Evolutionary conservation across 1,140 invertebrate species (phyloP).

Genomic region (Drosophila nikananu): DNA sequence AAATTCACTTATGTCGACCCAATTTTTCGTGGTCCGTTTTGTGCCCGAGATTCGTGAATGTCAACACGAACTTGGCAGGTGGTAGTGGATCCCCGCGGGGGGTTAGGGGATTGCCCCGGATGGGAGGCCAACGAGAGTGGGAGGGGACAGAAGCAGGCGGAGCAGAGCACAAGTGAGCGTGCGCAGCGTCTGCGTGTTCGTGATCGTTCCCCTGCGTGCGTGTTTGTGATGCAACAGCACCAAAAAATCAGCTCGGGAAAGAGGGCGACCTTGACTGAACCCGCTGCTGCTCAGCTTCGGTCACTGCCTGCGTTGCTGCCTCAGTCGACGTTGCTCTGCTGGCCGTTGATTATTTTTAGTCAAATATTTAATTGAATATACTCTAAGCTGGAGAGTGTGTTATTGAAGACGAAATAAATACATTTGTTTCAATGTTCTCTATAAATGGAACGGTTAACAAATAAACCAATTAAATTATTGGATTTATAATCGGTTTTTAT

Average conservation of each 20-base stretch:
- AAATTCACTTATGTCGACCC: slow-evolving; percentile 76
- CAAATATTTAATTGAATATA: slow-evolving; percentile 28
- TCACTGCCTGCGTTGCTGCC: slow-evolving; percentile 30
- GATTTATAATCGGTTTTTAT: background rate
- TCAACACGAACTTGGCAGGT: slow-evolving; percentile 65
- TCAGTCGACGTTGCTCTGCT: slow-evolving; percentile 35
- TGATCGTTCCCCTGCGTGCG: slow-evolving; percentile 14
- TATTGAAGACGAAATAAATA: background rate
- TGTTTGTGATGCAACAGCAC: slow-evolving; percentile 67
- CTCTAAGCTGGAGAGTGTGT: slow-evolving; percentile 17
- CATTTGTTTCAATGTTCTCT: background rate
- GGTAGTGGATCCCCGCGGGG: slow-evolving; percentile 23
- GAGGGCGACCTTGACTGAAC: slow-evolving; percentile 78
- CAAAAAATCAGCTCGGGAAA: slow-evolving; percentile 52
- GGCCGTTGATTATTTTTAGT: slow-evolving; percentile 65
- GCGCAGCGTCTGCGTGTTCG: slow-evolving; percentile 31
- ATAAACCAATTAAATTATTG: background rate
- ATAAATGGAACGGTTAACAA: background rate
- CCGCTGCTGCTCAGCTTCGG: slow-evolving; percentile 26
- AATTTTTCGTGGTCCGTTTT: slow-evolving; percentile 71
- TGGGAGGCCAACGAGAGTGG: slow-evolving; percentile 39
- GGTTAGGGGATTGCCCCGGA: slow-evolving; percentile 7
- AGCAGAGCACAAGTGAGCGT: slow-evolving; percentile 39
- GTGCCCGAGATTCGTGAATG: slow-evolving; percentile 70
- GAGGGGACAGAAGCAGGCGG: slow-evolving; percentile 1